Conservation (phyloP, 2,888 invertebrate species). For the Drosophila picticornis region DNA sequence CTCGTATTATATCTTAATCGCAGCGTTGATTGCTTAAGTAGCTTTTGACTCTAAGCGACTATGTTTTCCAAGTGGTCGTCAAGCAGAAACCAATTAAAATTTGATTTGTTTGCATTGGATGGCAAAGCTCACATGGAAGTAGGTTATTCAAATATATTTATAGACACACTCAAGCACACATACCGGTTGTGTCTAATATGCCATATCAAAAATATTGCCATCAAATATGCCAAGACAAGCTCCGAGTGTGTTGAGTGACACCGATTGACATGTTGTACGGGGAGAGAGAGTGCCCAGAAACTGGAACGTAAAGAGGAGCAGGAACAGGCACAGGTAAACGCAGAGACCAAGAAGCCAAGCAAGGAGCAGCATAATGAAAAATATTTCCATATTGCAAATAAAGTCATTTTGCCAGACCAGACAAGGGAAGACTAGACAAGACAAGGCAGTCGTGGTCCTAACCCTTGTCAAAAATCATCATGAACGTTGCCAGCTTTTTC, state of each 20-base stretch:
- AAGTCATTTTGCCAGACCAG: conserved; percentile 67
- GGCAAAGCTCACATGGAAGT: conserved; percentile 58
- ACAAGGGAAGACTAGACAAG: conserved; percentile 24
- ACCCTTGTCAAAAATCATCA: conserved; percentile 63
- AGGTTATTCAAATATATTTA: conserved; percentile 18
- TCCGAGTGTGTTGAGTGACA: conserved; percentile 62
- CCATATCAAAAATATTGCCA: conserved; percentile 74
- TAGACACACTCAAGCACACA: conserved; percentile 1
- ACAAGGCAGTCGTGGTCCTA: conserved; percentile 33
- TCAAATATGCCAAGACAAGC: conserved; percentile 64
- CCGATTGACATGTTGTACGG: conserved; percentile 59
- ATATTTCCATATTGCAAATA: conserved; percentile 80
- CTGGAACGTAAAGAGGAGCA: background rate
- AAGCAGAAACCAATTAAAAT: conserved; percentile 10
- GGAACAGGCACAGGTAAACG: background rate
- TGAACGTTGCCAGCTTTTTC: conserved; percentile 40
- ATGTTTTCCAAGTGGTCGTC: background rate
- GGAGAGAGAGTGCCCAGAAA: background rate
- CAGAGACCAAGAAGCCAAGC: conserved; percentile 8
- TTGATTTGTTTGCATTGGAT: conserved; percentile 38
- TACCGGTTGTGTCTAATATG: conserved; percentile 41
- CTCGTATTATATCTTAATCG: background rate
- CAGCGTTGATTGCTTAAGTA: background rate
- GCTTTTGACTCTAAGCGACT: background rate
- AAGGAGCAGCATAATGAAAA: conserved; percentile 66